Base-by-base conservation (phyloP, 2,113 vertebrate species). In the Albula glossodonta region DNA sequence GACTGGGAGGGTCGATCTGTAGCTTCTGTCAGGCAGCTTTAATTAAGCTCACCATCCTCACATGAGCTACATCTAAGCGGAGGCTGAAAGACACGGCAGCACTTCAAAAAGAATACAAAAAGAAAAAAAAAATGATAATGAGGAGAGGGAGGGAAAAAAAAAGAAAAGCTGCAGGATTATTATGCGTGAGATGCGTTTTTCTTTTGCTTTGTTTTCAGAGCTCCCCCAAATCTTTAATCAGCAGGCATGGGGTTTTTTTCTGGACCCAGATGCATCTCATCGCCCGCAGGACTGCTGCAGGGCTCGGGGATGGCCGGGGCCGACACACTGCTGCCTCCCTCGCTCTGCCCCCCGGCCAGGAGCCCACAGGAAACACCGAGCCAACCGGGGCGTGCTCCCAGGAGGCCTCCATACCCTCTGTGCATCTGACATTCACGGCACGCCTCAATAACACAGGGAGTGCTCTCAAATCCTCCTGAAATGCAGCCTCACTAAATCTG, bases 101-200 rank as follows among this genome's bases (percentile, higher is more conserved):
- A 63, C 52, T 60, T 85, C 84, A 82, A 79, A 93, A 92, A 93
- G 92, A 91, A 91, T 74, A 88, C 80, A 91, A 89, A 86, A 93
- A 93, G 92, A 91, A 90, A 60, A 48, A 63, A 52, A 90, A 92
- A 92, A 90, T 89, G 89, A 90, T 49, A 70, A 66, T 81, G 60
- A 81, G 41, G 60, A 41, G 48, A 50, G 79, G 83, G 60, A 51
- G 22, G n/a, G n/a, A 0, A 22, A 6, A 9, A 12, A 56, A 12
- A 6, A 12, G 6, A 12, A n/a, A 22, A 74, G n/a, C 19, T 4
- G 70, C 22, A 8, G 70, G 70, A 31, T 74, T 74, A 74, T n/a
- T 31, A 74, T 74, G 70, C 11, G 70, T 22, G 70, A 8, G 70
- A 31, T 31, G 70, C 70, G 9, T 74, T 74, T 11, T 66, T n/a